phyloP scores from a whole-genome alignment of 2,888 invertebrate genomes.

The Mimachlamys varia region DNA sequence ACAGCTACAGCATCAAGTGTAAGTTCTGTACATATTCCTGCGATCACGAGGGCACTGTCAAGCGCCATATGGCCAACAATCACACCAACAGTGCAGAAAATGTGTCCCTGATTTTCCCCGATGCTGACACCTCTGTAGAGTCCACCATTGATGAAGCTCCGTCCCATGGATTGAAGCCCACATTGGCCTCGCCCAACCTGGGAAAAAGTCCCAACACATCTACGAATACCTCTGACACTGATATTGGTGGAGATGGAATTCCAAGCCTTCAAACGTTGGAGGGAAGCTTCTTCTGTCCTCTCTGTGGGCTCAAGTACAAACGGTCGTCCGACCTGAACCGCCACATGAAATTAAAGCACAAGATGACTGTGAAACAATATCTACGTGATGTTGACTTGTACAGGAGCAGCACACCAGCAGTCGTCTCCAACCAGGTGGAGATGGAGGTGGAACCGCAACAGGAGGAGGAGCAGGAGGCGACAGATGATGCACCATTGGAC shows the following conservation, averaged over 20 bases:
- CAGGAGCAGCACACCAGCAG: not conserved
- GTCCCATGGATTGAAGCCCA: not conserved
- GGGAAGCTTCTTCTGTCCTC: constrained; percentile 61
- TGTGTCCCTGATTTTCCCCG: constrained; percentile 52
- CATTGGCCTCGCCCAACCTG: not conserved
- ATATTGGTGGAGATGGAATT: not conserved
- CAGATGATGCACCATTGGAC: constrained; percentile 50
- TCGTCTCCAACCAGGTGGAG: not conserved
- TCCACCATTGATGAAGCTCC: constrained; percentile 34
- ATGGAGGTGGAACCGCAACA: not conserved
- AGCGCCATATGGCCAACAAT: constrained; percentile 73
- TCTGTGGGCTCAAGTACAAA: constrained; percentile 72
- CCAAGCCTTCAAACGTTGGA: constrained; percentile 53
- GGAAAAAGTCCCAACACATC: not conserved
- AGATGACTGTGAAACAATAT: constrained; percentile 68
- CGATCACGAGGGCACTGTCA: constrained; percentile 73
- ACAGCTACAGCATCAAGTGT: constrained; percentile 69
- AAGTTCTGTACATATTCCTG: constrained; percentile 75
- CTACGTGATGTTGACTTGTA: constrained; percentile 50
- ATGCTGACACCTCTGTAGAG: not conserved
- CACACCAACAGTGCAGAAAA: constrained; percentile 60
- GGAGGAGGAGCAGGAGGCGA: constrained; percentile 38
- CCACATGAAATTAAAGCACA: constrained; percentile 79
- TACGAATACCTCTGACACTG: not conserved
- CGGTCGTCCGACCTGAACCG: constrained; percentile 77